Evolutionary conservation across 2,113 vertebrate species (phyloP).

Genomic region (Burhinus bistriatus): DNA sequence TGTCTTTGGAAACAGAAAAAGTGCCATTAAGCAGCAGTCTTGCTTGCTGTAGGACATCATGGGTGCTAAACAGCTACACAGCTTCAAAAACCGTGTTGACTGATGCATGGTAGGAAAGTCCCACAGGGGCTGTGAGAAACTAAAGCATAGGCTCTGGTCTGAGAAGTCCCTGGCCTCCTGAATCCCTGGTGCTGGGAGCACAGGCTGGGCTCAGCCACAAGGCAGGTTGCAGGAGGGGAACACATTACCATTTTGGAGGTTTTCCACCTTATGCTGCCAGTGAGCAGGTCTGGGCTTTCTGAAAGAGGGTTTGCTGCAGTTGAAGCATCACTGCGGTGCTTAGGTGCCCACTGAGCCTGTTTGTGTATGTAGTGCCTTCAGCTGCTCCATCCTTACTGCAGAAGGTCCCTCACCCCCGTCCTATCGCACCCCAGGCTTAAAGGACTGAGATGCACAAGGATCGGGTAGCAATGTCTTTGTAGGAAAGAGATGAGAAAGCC

Average conservation of each 20-base stretch:
- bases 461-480: neutral
- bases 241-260: rapidly evolving
- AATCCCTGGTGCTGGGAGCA: neutral
- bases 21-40: neutral
- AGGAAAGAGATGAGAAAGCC: neutral
- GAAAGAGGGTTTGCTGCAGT: neutral
- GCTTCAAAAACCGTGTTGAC: neutral
- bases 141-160: rapidly evolving
- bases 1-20: neutral
- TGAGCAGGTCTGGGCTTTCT: neutral
- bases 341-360: neutral
- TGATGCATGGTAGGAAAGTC: neutral
- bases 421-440: neutral
- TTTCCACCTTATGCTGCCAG: neutral
- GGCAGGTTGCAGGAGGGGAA: neutral
- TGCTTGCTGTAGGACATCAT: neutral
- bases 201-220: neutral
- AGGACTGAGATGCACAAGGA: neutral
- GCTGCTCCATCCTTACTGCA: neutral
- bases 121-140: neutral
- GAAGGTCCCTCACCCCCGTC: neutral
- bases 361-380: neutral
- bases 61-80: neutral
- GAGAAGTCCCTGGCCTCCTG: neutral
- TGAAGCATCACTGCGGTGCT: rapidly evolving